Base-by-base conservation (phyloP, 2,797 vertebrate species). In the Rallus crepitans region DNA sequence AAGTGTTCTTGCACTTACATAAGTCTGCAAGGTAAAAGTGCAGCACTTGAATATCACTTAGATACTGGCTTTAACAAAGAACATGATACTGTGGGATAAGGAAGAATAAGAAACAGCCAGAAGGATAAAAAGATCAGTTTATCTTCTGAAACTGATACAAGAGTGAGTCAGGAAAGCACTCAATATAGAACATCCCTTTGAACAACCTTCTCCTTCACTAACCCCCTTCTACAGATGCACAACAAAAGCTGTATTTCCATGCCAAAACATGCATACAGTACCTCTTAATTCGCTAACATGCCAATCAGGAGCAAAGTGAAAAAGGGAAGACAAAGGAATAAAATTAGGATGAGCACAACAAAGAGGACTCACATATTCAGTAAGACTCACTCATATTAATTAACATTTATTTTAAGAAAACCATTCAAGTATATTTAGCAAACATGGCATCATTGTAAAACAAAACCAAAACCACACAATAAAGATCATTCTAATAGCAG, bases 191-290 rank as follows among this genome's bases (percentile, higher is more conserved):
- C 25, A 64, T 20, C 25, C 64, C 84, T 82, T 39, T 75, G 66
- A 87, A 94, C 19, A 76, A 73, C 40, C 33, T 52, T 95, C 53
- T 95, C 78, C 70, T 94, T 90, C 57, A 69, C 30, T 12, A 81
- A 71, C n/a, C 47, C 71, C 90, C 40, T 70, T 61, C 61, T 87
- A 60, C 21, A 78, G 91, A 89, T 79, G 63, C 45, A 94, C 42
- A 90, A 80, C 33, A 81, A 92, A 84, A 94, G 76, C 80, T 10
- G 0, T 55, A 96, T 92, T 95, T 73, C 87, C 97, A 98, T 95
- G 96, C 93, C n/a, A n/a, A 96, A 96, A 96, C 96, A 96, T 97
- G 96, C 97, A 96, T 96, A 96, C 96, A 97, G 97, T 96, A 98
- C 97, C 96, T 97, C 96, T 95, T 80, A 50, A 89, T 95, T 97